These are phyloP conservation scores for Sipha maydis DNA, from an alignment of 2,888 invertebrate genomes.

Conservation along the genomic window DNA sequence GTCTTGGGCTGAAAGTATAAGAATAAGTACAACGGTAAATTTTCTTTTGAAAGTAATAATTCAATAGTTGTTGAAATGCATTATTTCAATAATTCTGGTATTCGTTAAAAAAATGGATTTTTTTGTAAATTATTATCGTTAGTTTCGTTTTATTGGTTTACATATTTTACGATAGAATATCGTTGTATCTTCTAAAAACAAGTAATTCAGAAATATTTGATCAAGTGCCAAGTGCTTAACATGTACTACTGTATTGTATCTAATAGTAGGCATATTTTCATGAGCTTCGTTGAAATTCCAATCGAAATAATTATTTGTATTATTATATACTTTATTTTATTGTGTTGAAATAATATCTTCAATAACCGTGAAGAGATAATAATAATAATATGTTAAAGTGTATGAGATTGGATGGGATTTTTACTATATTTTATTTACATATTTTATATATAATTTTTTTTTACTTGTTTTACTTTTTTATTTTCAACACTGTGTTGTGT, in stretches of 20 bases:
- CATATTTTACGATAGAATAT: neutral
- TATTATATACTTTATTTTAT: neutral
- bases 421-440: conserved; percentile 10
- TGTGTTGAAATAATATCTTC: neutral
- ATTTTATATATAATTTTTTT: conserved; percentile 31
- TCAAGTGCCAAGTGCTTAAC: neutral
- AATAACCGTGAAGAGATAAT: neutral
- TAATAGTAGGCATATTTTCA: neutral
- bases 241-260: neutral
- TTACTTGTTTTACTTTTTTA: conserved; percentile 47
- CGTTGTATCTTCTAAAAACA: neutral
- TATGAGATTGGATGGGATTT: conserved; percentile 17
- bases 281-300: neutral
- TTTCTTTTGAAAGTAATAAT: no score
- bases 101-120: no score
- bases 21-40: no score
- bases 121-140: neutral
- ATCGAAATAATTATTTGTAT: neutral
- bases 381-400: conserved; percentile 25
- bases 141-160: neutral
- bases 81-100: no score
- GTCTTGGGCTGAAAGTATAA: no score
- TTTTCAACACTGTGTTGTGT: conserved; percentile 62
- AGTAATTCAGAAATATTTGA: neutral
- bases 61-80: no score